These are phyloP conservation scores for Torymus aiolomorphi DNA, from an alignment of 2,888 invertebrate species.

Conservation along the genomic window DNA sequence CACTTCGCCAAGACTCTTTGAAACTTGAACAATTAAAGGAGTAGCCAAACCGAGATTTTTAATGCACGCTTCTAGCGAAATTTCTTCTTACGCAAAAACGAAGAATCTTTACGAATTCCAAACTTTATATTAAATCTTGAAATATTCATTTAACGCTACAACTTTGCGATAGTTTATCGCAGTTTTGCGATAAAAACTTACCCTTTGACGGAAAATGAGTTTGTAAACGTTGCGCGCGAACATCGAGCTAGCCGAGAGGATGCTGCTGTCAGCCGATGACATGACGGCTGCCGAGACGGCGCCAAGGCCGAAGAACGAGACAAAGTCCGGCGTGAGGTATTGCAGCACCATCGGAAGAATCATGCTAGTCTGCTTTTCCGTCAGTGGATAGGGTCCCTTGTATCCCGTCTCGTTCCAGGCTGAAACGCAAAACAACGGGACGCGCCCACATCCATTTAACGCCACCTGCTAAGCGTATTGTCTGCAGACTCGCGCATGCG, in stretches of 20 bases:
- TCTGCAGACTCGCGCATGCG: background rate
- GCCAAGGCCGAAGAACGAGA: slow-evolving; percentile 98
- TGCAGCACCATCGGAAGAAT: slow-evolving; percentile 98
- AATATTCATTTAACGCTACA: no score
- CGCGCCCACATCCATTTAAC: no score
- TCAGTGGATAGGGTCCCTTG: slow-evolving; percentile 85
- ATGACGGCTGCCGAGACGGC: slow-evolving; percentile 99
- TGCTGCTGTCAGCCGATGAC: slow-evolving; percentile 99
- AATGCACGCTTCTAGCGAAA: no score
- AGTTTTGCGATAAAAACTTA: slow-evolving; percentile 65
- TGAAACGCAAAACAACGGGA: slow-evolving; percentile 73
- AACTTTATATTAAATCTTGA: no score
- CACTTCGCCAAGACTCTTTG: no score
- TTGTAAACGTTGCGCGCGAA: slow-evolving; percentile 99
- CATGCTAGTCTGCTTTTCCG: slow-evolving; percentile 90
- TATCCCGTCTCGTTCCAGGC: slow-evolving; percentile 97
- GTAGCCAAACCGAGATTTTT: no score
- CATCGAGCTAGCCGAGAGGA: slow-evolving; percentile 98
- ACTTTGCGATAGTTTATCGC: no score
- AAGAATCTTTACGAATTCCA: no score
- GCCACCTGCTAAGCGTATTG: no score
- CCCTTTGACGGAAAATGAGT: slow-evolving; percentile 94
- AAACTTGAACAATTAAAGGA: no score
- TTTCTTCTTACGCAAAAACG: no score
- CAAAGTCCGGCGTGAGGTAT: slow-evolving; percentile 95